A percentile compares a stretch with the other conserved stretches of the same genome.
Evolutionary conservation across 1,140 invertebrate genomes (phyloP).

Genomic region (Drosophila virilis): DNA sequence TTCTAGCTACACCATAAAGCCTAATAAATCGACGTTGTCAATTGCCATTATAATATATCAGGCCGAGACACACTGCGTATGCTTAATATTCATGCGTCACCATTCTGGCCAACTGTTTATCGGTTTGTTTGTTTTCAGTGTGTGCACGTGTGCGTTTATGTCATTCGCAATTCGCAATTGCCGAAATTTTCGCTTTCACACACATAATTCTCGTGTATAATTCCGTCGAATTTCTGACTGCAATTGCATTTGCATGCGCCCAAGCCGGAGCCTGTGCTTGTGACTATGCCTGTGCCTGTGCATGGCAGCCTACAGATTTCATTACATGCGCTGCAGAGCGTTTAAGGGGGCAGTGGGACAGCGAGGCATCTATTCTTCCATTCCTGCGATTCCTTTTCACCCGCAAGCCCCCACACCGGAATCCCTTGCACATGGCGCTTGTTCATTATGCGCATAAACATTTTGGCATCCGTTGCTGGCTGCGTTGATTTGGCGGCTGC

Average conservation of each 20-base stretch:
- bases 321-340: slow-evolving; percentile 56
- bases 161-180: slow-evolving; percentile 44
- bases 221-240: slow-evolving; percentile 61
- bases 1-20: not conserved
- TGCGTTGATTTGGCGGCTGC: slow-evolving; percentile 61
- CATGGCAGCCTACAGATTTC: slow-evolving; percentile 67
- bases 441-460: slow-evolving; percentile 82
- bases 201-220: slow-evolving; percentile 72
- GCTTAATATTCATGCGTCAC: slow-evolving; percentile 51
- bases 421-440: slow-evolving; percentile 51
- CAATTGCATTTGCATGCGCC: slow-evolving; percentile 38
- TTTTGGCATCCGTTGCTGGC: slow-evolving; percentile 66
- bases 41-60: slow-evolving; percentile 56
- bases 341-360: slow-evolving; percentile 44
- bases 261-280: not conserved
- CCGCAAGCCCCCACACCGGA: slow-evolving; percentile 1
- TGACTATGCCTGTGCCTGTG: slow-evolving; percentile 36
- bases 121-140: slow-evolving; percentile 8
- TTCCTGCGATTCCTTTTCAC: slow-evolving; percentile 14
- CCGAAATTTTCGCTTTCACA: slow-evolving; percentile 74
- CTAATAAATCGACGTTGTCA: slow-evolving; percentile 14
- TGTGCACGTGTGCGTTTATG: slow-evolving; percentile 34
- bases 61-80: slow-evolving; percentile 56
- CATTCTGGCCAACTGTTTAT: slow-evolving; percentile 31
- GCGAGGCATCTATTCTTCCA: slow-evolving; percentile 25